Evolutionary conservation across 2,797 vertebrate genomes (phyloP).

Genomic region (Clarias pachynema): DNA sequence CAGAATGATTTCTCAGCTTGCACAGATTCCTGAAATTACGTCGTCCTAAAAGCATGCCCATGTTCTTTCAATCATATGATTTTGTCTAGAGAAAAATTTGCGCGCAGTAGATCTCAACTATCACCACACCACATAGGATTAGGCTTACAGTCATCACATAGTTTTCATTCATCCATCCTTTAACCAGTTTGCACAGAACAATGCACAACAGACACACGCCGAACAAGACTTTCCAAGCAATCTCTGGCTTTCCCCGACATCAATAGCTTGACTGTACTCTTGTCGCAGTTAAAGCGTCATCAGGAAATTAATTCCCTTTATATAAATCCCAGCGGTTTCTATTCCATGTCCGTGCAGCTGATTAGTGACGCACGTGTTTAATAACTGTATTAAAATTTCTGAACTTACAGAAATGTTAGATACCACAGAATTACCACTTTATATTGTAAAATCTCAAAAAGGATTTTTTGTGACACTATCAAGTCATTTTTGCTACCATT

Average conservation of each 20-base stretch:
- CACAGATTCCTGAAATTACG: not conserved
- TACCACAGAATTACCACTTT: not conserved
- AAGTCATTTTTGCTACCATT: not conserved
- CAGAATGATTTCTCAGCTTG: not conserved
- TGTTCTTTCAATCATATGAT: not conserved
- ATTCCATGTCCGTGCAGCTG: not conserved
- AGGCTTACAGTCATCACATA: not conserved
- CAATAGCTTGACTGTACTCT: slow-evolving; percentile 1
- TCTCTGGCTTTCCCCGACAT: not conserved
- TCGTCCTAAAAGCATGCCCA: slow-evolving; percentile 4
- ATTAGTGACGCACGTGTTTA: slow-evolving; percentile 7
- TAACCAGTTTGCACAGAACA: not conserved
- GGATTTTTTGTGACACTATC: not conserved
- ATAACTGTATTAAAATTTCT: not conserved
- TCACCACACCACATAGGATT: not conserved
- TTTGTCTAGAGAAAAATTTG: not conserved
- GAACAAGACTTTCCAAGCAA: not conserved
- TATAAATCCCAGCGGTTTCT: not conserved
- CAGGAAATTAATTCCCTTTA: not conserved
- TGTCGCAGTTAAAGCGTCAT: slow-evolving; percentile 4
- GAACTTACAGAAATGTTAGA: not conserved
- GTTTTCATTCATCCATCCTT: not conserved
- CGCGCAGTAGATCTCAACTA: not conserved
- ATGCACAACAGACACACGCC: not conserved
- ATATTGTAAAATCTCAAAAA: not conserved